phyloP scores from a whole-genome alignment of 2,113 vertebrate species.

The Indicator maculatus region DNA sequence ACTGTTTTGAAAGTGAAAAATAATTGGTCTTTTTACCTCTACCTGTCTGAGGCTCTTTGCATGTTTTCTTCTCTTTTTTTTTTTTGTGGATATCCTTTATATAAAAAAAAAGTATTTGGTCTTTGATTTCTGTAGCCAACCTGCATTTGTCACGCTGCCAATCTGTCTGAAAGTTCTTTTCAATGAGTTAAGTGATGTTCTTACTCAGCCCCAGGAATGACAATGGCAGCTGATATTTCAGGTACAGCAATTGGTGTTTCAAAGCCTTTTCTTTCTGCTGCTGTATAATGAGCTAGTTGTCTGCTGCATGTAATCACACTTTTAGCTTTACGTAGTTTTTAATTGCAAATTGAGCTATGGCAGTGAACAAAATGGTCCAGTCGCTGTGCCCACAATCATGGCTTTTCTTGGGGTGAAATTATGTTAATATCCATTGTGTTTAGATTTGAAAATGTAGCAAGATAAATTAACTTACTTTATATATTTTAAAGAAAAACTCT shows the following conservation, averaged over 20 bases:
- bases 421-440: background rate
- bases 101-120: background rate
- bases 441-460: background rate
- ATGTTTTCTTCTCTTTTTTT: background rate
- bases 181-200: conserved; percentile 4
- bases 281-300: conserved; percentile 33
- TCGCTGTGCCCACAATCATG: background rate
- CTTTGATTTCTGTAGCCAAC: conserved; percentile 27
- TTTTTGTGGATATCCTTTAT: background rate
- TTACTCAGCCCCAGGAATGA: conserved; percentile 23
- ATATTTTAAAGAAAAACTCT: background rate
- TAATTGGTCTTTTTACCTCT: background rate
- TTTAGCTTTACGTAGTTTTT: conserved; percentile 31
- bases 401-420: background rate
- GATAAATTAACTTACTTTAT: background rate
- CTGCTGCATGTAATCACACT: conserved; percentile 39
- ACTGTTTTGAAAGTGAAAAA: background rate
- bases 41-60: background rate
- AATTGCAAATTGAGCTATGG: conserved; percentile 32
- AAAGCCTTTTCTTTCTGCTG: conserved; percentile 34
- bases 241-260: conserved; percentile 36
- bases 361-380: background rate
- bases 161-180: conserved; percentile 27
- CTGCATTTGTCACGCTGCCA: conserved; percentile 44
- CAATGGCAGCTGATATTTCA: conserved; percentile 40